phyloP scores from a whole-genome alignment of 1,140 invertebrate species.

The Cotesia chilonis region DNA sequence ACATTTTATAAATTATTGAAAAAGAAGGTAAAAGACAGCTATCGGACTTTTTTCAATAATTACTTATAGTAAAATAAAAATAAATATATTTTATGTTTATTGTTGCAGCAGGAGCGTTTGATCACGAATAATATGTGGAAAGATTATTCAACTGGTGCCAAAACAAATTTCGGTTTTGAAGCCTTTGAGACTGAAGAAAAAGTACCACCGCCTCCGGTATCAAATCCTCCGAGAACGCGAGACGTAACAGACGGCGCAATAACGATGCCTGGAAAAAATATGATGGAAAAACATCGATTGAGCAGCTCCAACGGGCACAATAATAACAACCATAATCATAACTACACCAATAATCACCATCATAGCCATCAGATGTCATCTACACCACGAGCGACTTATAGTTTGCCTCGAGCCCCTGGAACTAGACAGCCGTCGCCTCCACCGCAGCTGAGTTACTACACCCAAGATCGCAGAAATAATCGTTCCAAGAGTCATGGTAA shows the following conservation, averaged over 20 bases:
- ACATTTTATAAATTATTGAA: too few species aligned
- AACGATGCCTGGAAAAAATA: conserved; percentile 23
- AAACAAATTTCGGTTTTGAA: conserved; percentile 89
- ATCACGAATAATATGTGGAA: conserved; percentile 86
- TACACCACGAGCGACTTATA: conserved; percentile 63
- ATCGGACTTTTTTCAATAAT: too few species aligned
- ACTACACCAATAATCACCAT: conserved; percentile 51
- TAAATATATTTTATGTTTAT: too few species aligned
- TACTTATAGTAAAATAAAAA: too few species aligned
- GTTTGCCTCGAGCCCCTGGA: conserved; percentile 62
- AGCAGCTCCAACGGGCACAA: conserved; percentile 45
- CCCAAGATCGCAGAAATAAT: conserved; percentile 61
- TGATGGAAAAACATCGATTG: conserved; percentile 39
- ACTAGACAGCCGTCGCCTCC: conserved; percentile 52
- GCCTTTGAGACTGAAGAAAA: conserved; percentile 84
- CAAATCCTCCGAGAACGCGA: conserved; percentile 60
- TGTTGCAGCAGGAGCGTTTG: conserved; percentile 74
- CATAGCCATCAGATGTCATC: conserved; percentile 60
- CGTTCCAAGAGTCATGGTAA: conserved; percentile 43
- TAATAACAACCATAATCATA: conserved; percentile 52
- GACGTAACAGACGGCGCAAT: conserved; percentile 54
- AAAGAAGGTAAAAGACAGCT: too few species aligned
- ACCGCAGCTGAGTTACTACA: conserved; percentile 65
- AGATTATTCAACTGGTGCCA: conserved; percentile 79
- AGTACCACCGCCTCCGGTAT: conserved; percentile 58